These are phyloP conservation scores for Liposcelis brunnea DNA, from an alignment of 2,888 invertebrate species.

Conservation along the genomic window DNA sequence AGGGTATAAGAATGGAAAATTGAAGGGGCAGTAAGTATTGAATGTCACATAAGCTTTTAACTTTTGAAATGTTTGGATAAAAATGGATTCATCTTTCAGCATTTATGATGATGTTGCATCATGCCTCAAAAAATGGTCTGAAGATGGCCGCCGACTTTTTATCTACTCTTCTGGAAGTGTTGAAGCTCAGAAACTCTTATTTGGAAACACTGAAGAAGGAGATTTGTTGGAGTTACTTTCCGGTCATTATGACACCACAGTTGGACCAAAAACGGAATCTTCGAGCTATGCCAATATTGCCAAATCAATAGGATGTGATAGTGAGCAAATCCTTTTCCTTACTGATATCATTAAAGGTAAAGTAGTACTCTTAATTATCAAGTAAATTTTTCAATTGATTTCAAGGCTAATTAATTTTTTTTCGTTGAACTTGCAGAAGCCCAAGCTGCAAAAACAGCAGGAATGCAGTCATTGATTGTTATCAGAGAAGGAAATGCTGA, in stretches of 20 bases:
- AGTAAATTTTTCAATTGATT: too few species aligned
- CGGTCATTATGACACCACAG: constrained; percentile 72
- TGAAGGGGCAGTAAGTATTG: constrained; percentile 76
- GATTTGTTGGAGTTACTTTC: constrained; percentile 53
- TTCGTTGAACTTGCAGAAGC: constrained; percentile 45
- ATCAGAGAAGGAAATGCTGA: constrained; percentile 63
- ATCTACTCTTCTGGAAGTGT: constrained; percentile 88
- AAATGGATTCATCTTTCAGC: too few species aligned
- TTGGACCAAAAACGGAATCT: constrained; percentile 63
- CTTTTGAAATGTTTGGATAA: constrained; percentile 10
- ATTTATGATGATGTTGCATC: constrained; percentile 71
- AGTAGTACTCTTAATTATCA: constrained; percentile 8
- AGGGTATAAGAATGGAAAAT: constrained; percentile 57
- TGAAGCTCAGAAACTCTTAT: constrained; percentile 76
- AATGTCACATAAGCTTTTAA: neutral
- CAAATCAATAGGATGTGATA: constrained; percentile 40
- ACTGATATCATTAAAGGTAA: constrained; percentile 71
- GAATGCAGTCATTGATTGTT: constrained; percentile 49
- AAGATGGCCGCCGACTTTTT: constrained; percentile 49
- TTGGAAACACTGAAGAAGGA: constrained; percentile 56
- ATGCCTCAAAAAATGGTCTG: constrained; percentile 54
- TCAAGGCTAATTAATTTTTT: constrained; percentile 5
- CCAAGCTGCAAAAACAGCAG: constrained; percentile 59
- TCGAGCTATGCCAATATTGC: constrained; percentile 65
- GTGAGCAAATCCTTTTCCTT: constrained; percentile 62